Base-by-base conservation (phyloP, 30 jellyfish, hydroid and myxozoan genomes). In the Aurelia aurita region DNA sequence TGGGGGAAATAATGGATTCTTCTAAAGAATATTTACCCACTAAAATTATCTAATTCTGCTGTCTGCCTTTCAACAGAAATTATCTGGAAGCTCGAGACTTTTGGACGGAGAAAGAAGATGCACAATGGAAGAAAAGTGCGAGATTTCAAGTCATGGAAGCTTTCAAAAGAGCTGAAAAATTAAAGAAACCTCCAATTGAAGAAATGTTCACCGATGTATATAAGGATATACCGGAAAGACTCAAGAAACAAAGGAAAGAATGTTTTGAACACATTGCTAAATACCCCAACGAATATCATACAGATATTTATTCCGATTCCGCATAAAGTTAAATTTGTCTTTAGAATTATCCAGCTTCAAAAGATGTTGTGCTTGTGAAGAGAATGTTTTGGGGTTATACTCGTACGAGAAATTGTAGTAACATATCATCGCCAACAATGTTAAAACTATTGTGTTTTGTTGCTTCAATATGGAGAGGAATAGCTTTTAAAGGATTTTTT, bases 91-190 rank as follows among this genome's bases (percentile, higher is more conserved):
- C 85, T 32, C 74, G 72, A 31, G 98, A 85, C n/a, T 77, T 66
- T 84, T 93, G 98, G 98, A 32, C 91, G 4, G 98, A 93, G 47
- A 69, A 84, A 54, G 95, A 87, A 62, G 90, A 93, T 44, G 87
- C 74, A 55, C 79, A 80, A 51, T 82, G 90, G 86, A 82, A 88
- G 70, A 81, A 77, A 66, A 63, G 34, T n/a, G 95, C 93, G 10
- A 53, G 92, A 57, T 78, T 80, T 74, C 92, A 93, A 45, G 93
- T 93, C 14, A 61, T 93, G 77, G 90, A 68, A 31, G 90, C 98
- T 14, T 87, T 93, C 79, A 77, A 82, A 61, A 54, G 95, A 47
- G 98, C 98, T 29, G 98, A 93, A 51, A 79, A 87, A 60, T 63
- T 84, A 53, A 77, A 77, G 63, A 93, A 93, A 74, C 98, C 98